Evolutionary conservation across 2,888 invertebrate genomes (phyloP).

Genomic region (Meliscaeva auricollis): DNA sequence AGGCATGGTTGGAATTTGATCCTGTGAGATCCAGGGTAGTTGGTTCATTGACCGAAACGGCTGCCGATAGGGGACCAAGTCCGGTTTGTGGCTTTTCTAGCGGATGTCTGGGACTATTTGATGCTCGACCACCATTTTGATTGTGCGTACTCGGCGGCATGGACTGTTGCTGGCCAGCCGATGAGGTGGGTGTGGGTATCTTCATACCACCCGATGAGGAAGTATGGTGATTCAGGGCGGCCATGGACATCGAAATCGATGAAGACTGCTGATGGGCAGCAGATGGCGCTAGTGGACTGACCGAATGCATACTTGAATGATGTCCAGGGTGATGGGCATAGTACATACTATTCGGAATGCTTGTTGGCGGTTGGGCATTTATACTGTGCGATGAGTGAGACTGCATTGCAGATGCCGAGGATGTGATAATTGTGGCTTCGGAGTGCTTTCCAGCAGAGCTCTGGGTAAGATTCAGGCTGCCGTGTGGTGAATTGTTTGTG

Average conservation of each 20-base stretch:
- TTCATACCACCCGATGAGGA: slow-evolving; percentile 79
- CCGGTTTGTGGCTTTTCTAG: slow-evolving; percentile 57
- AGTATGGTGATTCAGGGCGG: slow-evolving; percentile 77
- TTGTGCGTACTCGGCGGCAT: slow-evolving; percentile 76
- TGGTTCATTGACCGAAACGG: slow-evolving; percentile 79
- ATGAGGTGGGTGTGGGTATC: slow-evolving; percentile 78
- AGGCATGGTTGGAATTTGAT: slow-evolving; percentile 81
- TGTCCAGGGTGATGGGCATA: slow-evolving; percentile 81
- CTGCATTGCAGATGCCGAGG: slow-evolving; percentile 78
- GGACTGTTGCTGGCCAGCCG: slow-evolving; percentile 73
- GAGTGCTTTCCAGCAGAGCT: slow-evolving; percentile 76
- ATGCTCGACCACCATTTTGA: slow-evolving; percentile 80
- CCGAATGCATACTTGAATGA: slow-evolving; percentile 81
- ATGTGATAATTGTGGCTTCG: slow-evolving; percentile 77
- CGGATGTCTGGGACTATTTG: slow-evolving; percentile 80
- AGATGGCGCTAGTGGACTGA: slow-evolving; percentile 79
- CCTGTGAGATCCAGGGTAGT: slow-evolving; percentile 83
- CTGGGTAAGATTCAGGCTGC: slow-evolving; percentile 79
- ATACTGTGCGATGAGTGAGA: slow-evolving; percentile 78
- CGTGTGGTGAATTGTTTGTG: slow-evolving; percentile 80
- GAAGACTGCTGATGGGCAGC: slow-evolving; percentile 80
- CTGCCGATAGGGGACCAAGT: slow-evolving; percentile 50
- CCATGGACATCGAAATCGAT: slow-evolving; percentile 76
- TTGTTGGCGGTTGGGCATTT: slow-evolving; percentile 67
- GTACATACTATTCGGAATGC: slow-evolving; percentile 79